Conservation (phyloP, 2,797 vertebrate genomes). For the Xenopus petersii region DNA sequence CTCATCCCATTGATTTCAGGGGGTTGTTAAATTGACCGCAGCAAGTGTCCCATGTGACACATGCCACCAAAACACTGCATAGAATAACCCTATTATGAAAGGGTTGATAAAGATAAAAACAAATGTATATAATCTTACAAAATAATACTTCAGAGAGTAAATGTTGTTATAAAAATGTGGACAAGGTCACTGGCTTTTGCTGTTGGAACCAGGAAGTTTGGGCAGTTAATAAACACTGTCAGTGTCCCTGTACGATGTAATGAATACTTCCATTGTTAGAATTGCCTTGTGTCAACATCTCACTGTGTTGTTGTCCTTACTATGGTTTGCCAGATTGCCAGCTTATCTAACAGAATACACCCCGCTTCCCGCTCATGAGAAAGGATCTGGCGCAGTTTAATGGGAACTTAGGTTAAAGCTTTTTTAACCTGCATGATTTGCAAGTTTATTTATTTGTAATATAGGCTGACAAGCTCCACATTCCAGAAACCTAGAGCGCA, state of each 20-base stretch:
- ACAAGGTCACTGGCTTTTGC: slow-evolving; percentile 10
- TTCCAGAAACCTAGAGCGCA: too few relatives aligned
- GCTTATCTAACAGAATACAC: slow-evolving; percentile 1
- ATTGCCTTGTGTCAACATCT: slow-evolving; percentile 21
- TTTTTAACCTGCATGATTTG: neutral
- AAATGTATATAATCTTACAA: too few relatives aligned
- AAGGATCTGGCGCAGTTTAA: neutral
- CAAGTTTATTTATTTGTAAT: neutral
- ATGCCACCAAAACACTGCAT: too few relatives aligned
- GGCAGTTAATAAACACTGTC: neutral
- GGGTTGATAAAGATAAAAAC: too few relatives aligned
- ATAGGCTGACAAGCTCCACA: neutral
- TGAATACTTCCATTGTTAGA: slow-evolving; percentile 33
- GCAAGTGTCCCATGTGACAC: too few relatives aligned
- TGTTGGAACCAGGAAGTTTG: slow-evolving; percentile 13
- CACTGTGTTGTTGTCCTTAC: slow-evolving; percentile 12
- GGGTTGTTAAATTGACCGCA: too few relatives aligned
- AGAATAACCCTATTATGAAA: neutral
- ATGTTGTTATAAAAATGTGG: neutral
- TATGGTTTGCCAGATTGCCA: neutral
- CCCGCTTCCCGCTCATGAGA: neutral
- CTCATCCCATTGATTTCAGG: neutral
- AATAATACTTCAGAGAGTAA: neutral
- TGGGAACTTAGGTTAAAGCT: neutral
- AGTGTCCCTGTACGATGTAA: neutral